Conservation (phyloP, 2,888 invertebrate species). For the Metallyticus violacea region DNA sequence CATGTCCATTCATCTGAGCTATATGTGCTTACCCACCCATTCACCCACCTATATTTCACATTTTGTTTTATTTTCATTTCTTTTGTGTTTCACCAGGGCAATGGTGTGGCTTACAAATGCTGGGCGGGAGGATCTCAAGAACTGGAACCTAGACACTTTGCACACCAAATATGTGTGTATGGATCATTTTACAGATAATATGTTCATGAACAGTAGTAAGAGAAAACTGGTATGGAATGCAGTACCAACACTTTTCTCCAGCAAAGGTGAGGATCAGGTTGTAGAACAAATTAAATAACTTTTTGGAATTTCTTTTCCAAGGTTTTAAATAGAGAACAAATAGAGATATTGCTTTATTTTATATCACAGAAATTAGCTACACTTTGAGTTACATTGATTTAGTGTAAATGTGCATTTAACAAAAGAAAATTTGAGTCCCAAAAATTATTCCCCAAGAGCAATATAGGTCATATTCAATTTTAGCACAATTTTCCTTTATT, state of each 20-base stretch:
- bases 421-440: too few relatives aligned
- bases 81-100: background rate
- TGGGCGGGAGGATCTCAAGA: conserved; percentile 26
- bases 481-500: too few relatives aligned
- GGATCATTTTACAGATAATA: conserved; percentile 26
- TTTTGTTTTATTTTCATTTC: background rate
- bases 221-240: conserved; percentile 28
- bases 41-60: too few relatives aligned
- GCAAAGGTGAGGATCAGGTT: background rate
- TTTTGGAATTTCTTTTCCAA: background rate
- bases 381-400: too few relatives aligned
- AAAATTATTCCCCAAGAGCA: too few relatives aligned
- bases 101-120: conserved; percentile 24
- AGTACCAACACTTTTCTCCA: conserved; percentile 23
- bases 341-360: too few relatives aligned
- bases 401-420: too few relatives aligned
- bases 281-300: background rate
- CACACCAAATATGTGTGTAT: conserved; percentile 22
- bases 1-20: too few relatives aligned
- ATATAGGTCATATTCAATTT: too few relatives aligned
- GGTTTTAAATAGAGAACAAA: too few relatives aligned
- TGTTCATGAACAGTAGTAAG: conserved; percentile 26
- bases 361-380: too few relatives aligned
- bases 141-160: background rate
- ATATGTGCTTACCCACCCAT: too few relatives aligned